phyloP scores from a whole-genome alignment of 2,113 vertebrate species.

The Sylvicapra grimmia region DNA sequence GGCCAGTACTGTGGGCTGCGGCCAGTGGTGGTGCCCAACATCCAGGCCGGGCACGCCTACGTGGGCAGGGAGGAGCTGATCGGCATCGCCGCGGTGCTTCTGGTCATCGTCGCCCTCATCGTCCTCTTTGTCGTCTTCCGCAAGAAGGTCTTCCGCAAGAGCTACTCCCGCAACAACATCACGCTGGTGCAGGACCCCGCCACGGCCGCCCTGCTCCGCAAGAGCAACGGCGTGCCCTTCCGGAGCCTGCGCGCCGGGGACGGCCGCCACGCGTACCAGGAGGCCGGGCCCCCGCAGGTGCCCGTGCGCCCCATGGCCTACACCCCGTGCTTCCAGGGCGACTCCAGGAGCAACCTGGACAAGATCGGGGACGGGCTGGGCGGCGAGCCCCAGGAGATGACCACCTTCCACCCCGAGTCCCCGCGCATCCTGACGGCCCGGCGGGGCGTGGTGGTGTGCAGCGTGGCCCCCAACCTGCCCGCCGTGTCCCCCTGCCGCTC shows the following conservation, averaged over 20 bases:
- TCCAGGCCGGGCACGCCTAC: slow-evolving; percentile 93
- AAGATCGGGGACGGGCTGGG: slow-evolving; percentile 88
- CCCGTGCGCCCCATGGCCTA: slow-evolving; percentile 97
- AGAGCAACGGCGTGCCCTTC: slow-evolving; percentile 92
- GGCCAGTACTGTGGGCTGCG: slow-evolving; percentile 91
- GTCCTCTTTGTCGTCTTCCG: slow-evolving; percentile 93
- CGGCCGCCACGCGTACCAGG: slow-evolving; percentile 89
- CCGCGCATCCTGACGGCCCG: slow-evolving; percentile 89
- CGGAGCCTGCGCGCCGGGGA: slow-evolving; percentile 86
- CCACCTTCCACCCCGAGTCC: slow-evolving; percentile 94
- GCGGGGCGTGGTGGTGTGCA: slow-evolving; percentile 94
- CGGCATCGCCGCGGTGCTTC: slow-evolving; percentile 92
- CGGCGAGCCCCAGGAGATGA: slow-evolving; percentile 94
- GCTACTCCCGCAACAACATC: slow-evolving; percentile 94
- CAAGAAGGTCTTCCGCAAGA: slow-evolving; percentile 96
- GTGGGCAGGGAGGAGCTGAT: slow-evolving; percentile 97
- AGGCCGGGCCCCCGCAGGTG: slow-evolving; percentile 90
- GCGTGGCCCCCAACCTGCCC: slow-evolving; percentile 94
- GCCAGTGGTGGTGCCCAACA: slow-evolving; percentile 94
- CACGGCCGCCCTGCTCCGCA: slow-evolving; percentile 92
- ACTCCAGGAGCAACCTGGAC: slow-evolving; percentile 89
- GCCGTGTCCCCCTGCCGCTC: slow-evolving; percentile 91
- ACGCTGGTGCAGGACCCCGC: slow-evolving; percentile 95
- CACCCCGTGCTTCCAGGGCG: slow-evolving; percentile 94
- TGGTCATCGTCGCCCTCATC: slow-evolving; percentile 89